Evolutionary conservation across 2,888 invertebrate genomes (phyloP), one percentile per base, ranked within the genome.

Genomic region (Standfussiana lucernea): DNA sequence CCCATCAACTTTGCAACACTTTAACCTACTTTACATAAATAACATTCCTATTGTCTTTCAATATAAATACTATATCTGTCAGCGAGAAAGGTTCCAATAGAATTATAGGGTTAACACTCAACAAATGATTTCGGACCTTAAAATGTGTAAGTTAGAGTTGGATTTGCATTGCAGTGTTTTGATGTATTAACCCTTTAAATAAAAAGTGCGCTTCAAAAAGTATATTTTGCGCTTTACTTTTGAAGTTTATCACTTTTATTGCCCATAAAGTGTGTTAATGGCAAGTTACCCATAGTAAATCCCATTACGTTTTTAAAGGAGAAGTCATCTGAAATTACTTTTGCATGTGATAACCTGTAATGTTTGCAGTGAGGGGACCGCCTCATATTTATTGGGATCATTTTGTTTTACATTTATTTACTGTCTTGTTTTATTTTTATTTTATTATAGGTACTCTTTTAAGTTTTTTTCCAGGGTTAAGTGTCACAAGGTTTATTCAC

Each of bases 221-320:
- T 87, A 82, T 86, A 84, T 84, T 82, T 80, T 80, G 85, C 75
- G 81, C 87, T 87, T 90, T 76, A 84, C 82, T 86, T 88, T 82
- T 80, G 72, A 75, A 78, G 79, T 89, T 88, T 90, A 89, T 90
- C 88, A 88, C 79, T 83, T 90, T 89, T 88, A 89, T 89, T 81
- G 85, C 70, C 79, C 79, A 86, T 90, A 89, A 89, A 90, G 40
- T 67, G 77, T 77, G 70, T 84, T 86, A 89, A 90, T 88, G 89
- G 85, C 56, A 76, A 59, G 77, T 83, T 85, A 86, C 69, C 75
- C 74, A 61, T 83, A 75, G 75, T 83, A 83, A 87, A 86, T 83
- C 37, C 72, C 69, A 80, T 75, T 47, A 66, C 67, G 42, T 79
- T 82, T 85, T 83, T 78, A 40, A 84, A 71, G 71, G 80, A 79